Evolutionary conservation across 2,113 vertebrate genomes (phyloP), one percentile per base, ranked within the genome.

Genomic region (Brachypteracias leptosomus): DNA sequence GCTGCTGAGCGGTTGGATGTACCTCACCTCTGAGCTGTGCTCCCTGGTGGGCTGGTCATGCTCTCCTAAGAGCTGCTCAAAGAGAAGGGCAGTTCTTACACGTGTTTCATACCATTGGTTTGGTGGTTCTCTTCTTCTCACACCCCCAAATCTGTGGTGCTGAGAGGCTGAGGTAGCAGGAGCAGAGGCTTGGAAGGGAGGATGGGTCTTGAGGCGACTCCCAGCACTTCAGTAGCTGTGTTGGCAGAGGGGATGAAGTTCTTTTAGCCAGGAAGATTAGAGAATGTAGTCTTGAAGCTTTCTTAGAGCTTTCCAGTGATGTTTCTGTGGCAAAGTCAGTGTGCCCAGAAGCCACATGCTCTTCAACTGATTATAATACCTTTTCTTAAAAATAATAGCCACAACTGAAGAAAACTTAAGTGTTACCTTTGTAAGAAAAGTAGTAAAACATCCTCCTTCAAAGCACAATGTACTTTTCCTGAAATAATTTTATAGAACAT

Each of bases 1-100:
- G 29, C 17, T n/a, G 0, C 4, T 5, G 13, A 15, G 11, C 4
- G 0, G 20, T 1, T 44, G 59, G 59, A 36, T 5, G 0, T 24
- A 33, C n/a, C n/a, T 44, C 1, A 1, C 16, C 24, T 66, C 31
- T 5, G 61, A 25, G 24, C 51, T 47, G 3, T 58, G 46, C 75
- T 75, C 57, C 63, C 15, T 47, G 26, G 58, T 31, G 51, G 71
- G 3, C 29, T 29, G 29, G 20, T 21, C 9, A 0, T 25, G 12
- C 26, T 63, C 59, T 54, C 65, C 42, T 3, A n/a, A 17, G 15
- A 59, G 42, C 31, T 55, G 33, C 79, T 65, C 46, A 62, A 28
- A 38, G 29, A 66, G 62, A 21, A 52, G 67, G 35, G 46, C 15
- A 29, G 18, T 11, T 80, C 42, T 42, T 9, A 0, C 0, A 0